Conservation (phyloP, 1,140 invertebrate species). For the Drosophila nannoptera region DNA sequence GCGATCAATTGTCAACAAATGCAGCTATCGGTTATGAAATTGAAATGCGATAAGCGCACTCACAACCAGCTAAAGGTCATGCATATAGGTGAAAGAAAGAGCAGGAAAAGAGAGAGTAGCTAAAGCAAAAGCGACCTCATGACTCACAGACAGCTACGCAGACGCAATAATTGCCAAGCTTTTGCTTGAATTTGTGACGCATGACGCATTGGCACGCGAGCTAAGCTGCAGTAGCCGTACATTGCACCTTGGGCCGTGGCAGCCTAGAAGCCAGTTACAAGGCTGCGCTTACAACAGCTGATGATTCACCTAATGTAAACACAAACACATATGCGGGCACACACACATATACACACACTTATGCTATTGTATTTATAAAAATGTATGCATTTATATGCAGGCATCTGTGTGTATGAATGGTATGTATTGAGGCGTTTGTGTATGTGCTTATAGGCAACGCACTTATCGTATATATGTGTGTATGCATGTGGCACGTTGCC, state of each 20-base stretch:
- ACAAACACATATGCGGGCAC: not conserved
- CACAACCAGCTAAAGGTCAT: slow-evolving; percentile 2
- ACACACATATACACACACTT: not conserved
- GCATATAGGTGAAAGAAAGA: slow-evolving; percentile 2
- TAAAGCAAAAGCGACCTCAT: slow-evolving; percentile 12
- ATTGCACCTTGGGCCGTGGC: slow-evolving; percentile 29
- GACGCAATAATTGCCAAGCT: slow-evolving; percentile 40
- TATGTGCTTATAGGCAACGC: no score
- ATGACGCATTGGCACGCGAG: slow-evolving; percentile 39
- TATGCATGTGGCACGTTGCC: not conserved
- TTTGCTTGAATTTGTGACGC: slow-evolving; percentile 12
- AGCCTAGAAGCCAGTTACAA: slow-evolving; percentile 22
- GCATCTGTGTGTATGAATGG: no score
- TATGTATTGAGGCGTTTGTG: no score
- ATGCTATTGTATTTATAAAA: no score
- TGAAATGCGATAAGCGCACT: slow-evolving; percentile 23
- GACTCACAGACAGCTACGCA: slow-evolving; percentile 41
- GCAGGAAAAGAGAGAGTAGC: slow-evolving; percentile 2
- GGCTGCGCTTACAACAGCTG: slow-evolving; percentile 22
- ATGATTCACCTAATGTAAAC: slow-evolving; percentile 38
- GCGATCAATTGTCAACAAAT: slow-evolving; percentile 27
- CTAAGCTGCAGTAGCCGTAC: slow-evolving; percentile 23
- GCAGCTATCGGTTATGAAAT: slow-evolving; percentile 22
- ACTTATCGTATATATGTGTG: not conserved
- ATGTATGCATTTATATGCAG: no score